phyloP scores from a whole-genome alignment of 2,113 vertebrate species.

The Sander lucioperca region DNA sequence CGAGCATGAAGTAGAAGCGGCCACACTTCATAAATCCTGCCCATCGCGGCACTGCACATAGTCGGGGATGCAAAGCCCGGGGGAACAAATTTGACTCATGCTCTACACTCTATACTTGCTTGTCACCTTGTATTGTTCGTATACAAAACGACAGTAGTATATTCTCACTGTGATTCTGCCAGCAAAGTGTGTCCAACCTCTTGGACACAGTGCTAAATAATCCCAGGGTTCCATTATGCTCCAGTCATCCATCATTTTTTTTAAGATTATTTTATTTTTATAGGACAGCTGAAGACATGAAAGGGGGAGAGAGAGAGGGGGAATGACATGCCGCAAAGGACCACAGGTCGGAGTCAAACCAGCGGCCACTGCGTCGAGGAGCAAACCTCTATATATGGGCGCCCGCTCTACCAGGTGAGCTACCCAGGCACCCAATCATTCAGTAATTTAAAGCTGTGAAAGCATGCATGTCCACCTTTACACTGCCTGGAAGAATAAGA shows the following conservation, averaged over 20 bases:
- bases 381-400: no score
- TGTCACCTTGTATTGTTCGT: not conserved
- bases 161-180: slow-evolving; percentile 7
- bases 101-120: not conserved
- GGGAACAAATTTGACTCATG: slow-evolving; percentile 28
- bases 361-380: no score
- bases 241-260: slow-evolving; percentile 19
- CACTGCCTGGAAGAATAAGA: slow-evolving; percentile 30
- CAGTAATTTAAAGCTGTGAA: slow-evolving; percentile 52
- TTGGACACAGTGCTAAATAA: slow-evolving; percentile 25
- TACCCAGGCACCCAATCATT: not conserved
- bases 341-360: no score
- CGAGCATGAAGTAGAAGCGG: slow-evolving; percentile 71
- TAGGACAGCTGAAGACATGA: no score
- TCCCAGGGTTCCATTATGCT: slow-evolving; percentile 33
- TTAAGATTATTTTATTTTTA: no score
- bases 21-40: slow-evolving; percentile 74
- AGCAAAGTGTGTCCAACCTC: slow-evolving; percentile 4
- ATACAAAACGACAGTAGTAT: not conserved
- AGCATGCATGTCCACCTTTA: slow-evolving; percentile 44
- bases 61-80: slow-evolving; percentile 51
- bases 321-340: no score
- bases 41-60: slow-evolving; percentile 40
- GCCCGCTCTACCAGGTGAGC: no score
- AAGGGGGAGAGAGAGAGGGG: no score